A percentile compares a stretch with the other conserved stretches of the same genome.
phyloP scores from a whole-genome alignment of 2,888 invertebrate genomes.

The Andrena dorsata region DNA sequence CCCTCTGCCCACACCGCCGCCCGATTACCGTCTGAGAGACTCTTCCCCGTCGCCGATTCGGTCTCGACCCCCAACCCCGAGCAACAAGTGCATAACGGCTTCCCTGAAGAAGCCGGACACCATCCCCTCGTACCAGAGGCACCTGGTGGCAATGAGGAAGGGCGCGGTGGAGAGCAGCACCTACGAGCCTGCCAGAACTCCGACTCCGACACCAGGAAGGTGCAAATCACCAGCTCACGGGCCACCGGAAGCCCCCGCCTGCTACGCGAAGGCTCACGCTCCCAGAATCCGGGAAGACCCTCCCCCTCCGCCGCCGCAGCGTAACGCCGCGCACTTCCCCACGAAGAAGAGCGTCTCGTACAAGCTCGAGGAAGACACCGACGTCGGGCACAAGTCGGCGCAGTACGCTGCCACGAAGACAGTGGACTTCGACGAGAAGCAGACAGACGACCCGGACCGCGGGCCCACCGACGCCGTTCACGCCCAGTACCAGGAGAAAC shows the following conservation, averaged over 20 bases:
- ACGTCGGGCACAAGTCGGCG: slow-evolving; percentile 78
- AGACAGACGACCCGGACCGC: slow-evolving; percentile 35
- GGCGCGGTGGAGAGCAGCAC: slow-evolving; percentile 77
- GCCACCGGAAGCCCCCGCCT: slow-evolving; percentile 86
- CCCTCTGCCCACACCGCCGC: slow-evolving; percentile 82
- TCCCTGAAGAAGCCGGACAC: slow-evolving; percentile 90
- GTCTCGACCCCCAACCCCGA: slow-evolving; percentile 89
- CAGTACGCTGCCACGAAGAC: slow-evolving; percentile 82
- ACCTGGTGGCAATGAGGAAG: slow-evolving; percentile 88
- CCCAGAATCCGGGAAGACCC: slow-evolving; percentile 87
- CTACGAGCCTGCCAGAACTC: slow-evolving; percentile 80
- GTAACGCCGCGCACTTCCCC: slow-evolving; percentile 63
- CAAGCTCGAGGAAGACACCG: slow-evolving; percentile 83
- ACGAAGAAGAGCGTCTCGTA: slow-evolving; percentile 77
- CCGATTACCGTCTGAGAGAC: slow-evolving; percentile 80
- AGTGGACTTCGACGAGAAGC: slow-evolving; percentile 82
- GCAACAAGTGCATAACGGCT: slow-evolving; percentile 80
- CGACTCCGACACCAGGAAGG: slow-evolving; percentile 83
- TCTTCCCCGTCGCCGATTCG: slow-evolving; percentile 86
- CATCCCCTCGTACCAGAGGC: slow-evolving; percentile 92
- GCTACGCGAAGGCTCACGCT: slow-evolving; percentile 87
- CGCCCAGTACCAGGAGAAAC: slow-evolving; percentile 66
- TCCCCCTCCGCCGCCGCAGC: slow-evolving; percentile 73
- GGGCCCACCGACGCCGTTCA: slow-evolving; percentile 57
- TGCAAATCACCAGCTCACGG: slow-evolving; percentile 90